Percentiles rank a stretch among this genome's conserved stretches.
Evolutionary conservation across 2,888 invertebrate species (phyloP).

Genomic region (Drosophila cracens): DNA sequence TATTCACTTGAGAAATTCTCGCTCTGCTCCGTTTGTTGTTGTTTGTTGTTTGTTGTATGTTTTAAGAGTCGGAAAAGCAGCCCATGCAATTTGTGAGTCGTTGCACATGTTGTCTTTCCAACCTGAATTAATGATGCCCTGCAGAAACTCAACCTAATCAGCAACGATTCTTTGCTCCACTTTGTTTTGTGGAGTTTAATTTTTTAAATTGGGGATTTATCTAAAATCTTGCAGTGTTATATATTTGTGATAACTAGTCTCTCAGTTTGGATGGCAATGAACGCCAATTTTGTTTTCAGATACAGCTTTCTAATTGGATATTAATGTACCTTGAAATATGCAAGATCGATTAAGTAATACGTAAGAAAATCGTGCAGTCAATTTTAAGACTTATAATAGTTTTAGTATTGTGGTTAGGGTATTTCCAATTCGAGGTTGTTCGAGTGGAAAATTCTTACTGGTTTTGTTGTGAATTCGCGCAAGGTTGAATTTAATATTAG

Average conservation of each 20-base stretch:
- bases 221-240: background rate
- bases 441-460: background rate
- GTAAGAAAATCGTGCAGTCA: background rate
- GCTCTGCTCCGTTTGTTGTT: slow-evolving; percentile 35
- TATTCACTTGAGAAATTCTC: slow-evolving; percentile 54
- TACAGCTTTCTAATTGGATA: background rate
- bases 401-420: background rate
- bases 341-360: background rate
- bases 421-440: background rate
- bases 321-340: background rate
- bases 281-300: background rate
- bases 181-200: background rate
- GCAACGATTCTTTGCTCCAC: background rate
- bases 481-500: background rate
- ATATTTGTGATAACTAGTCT: background rate
- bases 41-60: no score
- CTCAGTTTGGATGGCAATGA: background rate
- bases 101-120: background rate
- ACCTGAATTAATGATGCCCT: background rate
- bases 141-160: background rate
- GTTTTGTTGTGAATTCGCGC: background rate
- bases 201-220: background rate
- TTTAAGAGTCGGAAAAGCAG: slow-evolving; percentile 28
- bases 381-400: background rate
- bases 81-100: no score